A percentile compares a stretch with the other conserved stretches of the same genome.
Evolutionary conservation across 1,140 invertebrate species (phyloP).

Genomic region (Apis dorsata): DNA sequence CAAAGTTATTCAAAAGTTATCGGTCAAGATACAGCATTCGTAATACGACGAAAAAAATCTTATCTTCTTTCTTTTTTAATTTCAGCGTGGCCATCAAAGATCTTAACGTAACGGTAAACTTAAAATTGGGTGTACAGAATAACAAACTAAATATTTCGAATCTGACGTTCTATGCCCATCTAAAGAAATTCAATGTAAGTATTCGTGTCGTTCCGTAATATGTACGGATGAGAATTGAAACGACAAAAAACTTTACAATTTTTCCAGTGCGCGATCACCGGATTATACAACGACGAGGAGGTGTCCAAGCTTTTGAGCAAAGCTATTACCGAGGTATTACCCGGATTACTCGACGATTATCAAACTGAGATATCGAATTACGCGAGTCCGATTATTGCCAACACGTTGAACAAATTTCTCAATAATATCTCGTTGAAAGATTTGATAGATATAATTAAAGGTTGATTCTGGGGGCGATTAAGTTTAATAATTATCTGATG

Average conservation of each 20-base stretch:
- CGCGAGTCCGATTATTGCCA: not conserved
- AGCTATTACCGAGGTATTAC: constrained; percentile 47
- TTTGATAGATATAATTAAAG: not conserved
- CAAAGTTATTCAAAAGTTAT: too few relatives aligned
- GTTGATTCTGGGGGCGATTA: not conserved
- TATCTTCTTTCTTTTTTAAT: not conserved
- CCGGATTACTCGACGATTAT: constrained; percentile 51
- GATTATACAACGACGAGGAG: constrained; percentile 53
- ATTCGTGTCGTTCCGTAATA: not conserved
- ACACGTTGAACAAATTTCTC: constrained; percentile 11
- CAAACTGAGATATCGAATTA: constrained; percentile 19
- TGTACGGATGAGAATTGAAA: too few relatives aligned
- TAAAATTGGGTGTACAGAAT: not conserved
- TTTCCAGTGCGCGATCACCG: constrained; percentile 52
- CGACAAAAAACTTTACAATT: not conserved
- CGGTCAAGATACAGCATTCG: too few relatives aligned
- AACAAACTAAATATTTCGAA: not conserved
- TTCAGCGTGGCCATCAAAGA: constrained; percentile 5
- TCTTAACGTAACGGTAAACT: not conserved
- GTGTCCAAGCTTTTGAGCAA: constrained; percentile 44
- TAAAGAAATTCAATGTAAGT: constrained; percentile 53
- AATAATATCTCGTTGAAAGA: not conserved
- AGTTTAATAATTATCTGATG: not conserved
- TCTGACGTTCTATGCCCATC: not conserved
- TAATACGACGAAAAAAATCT: too few relatives aligned